Conservation (phyloP, 1,140 invertebrate species). For the Telenomus remus region DNA sequence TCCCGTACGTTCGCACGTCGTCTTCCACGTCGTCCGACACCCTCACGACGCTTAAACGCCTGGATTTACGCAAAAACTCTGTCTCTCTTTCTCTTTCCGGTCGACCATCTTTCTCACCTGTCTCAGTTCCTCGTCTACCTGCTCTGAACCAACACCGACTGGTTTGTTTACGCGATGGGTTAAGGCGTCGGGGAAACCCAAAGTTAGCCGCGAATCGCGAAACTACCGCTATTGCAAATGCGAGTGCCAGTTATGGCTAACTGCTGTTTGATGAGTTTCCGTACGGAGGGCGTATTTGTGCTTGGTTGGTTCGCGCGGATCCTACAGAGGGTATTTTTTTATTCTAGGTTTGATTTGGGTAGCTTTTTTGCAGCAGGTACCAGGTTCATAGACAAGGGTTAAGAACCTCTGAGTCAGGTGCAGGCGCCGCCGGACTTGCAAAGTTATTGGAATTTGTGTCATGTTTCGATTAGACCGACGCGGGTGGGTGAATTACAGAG, state of each 20-base stretch:
- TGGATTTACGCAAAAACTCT: no score
- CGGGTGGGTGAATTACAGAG: constrained; percentile 11
- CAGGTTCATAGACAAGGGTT: no score
- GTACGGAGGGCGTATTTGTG: constrained; percentile 8
- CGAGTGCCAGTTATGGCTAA: constrained; percentile 22
- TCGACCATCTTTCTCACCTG: no score
- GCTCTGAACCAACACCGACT: background rate
- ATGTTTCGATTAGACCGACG: constrained; percentile 31
- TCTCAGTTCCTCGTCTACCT: no score
- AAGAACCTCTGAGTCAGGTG: constrained; percentile 7
- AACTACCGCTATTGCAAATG: background rate
- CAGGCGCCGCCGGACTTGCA: constrained; percentile 1
- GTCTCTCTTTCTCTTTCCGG: no score
- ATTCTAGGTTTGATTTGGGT: no score
- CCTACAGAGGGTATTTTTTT: background rate
- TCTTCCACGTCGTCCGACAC: background rate
- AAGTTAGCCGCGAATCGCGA: background rate
- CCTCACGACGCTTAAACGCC: no score
- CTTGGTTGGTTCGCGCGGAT: background rate
- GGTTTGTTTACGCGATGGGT: background rate
- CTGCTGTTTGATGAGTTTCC: constrained; percentile 20
- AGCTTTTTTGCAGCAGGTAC: no score
- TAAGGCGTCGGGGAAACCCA: background rate
- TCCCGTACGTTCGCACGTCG: constrained; percentile 3
- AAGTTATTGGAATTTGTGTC: constrained; percentile 40